phyloP scores from a whole-genome alignment of 2,797 vertebrate genomes.

The Emys orbicularis region DNA sequence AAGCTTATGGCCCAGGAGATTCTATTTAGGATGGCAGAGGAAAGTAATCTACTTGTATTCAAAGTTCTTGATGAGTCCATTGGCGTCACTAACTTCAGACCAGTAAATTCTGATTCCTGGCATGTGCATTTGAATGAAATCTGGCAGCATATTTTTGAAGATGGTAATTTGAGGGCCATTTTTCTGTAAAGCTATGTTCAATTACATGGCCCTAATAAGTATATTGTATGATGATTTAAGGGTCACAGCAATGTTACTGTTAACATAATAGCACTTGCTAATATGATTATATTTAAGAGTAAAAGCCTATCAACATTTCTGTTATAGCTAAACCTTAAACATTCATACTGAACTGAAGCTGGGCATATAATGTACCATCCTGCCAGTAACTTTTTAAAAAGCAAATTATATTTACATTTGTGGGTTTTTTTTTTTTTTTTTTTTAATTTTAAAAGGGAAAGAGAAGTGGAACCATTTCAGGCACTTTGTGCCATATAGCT shows the following conservation, averaged over 20 bases:
- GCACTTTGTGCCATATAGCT: constrained; percentile 37
- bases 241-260: constrained; percentile 50
- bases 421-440: neutral
- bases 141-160: constrained; percentile 29
- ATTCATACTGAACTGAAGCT: constrained; percentile 39
- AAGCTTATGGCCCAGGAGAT: constrained; percentile 25
- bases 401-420: neutral
- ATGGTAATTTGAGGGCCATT: constrained; percentile 58
- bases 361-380: constrained; percentile 1
- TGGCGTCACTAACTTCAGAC: constrained; percentile 48
- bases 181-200: constrained; percentile 24
- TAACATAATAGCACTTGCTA: constrained; percentile 20
- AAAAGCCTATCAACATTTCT: constrained; percentile 25
- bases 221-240: constrained; percentile 26
- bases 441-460: neutral
- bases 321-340: constrained; percentile 37
- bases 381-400: constrained; percentile 26
- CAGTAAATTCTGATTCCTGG: constrained; percentile 48
- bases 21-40: constrained; percentile 39
- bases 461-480: neutral
- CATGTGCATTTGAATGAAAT: constrained; percentile 36
- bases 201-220: neutral
- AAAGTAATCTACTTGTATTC: constrained; percentile 29
- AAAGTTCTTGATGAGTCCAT: constrained; percentile 46
- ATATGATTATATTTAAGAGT: constrained; percentile 51